Evolutionary conservation across 2,797 vertebrate species (phyloP).

Genomic region (Halcyon leucocephala): DNA sequence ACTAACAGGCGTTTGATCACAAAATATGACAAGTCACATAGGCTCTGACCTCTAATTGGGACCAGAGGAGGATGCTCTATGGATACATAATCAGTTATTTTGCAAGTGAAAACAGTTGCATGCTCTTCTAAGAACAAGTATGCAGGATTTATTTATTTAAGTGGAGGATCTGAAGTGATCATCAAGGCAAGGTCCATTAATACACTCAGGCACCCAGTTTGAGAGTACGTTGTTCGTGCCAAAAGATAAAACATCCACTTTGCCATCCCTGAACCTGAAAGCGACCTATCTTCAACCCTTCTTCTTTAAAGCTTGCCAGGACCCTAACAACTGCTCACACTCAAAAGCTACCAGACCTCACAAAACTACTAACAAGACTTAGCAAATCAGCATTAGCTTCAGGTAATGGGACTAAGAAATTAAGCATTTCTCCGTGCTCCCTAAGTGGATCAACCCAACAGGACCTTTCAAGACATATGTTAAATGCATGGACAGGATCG

Average conservation of each 20-base stretch:
- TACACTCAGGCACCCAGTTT: background rate
- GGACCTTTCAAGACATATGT: background rate
- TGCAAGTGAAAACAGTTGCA: background rate
- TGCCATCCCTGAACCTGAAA: background rate
- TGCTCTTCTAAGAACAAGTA: background rate
- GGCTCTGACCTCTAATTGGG: background rate
- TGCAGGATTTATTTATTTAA: background rate
- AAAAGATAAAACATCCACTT: background rate
- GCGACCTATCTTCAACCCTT: background rate
- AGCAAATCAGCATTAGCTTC: background rate
- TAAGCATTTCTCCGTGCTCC: background rate
- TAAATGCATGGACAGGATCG: background rate
- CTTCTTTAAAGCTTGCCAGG: background rate
- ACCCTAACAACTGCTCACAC: background rate
- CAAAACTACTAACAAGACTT: background rate
- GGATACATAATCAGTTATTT: background rate
- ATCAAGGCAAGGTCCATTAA: background rate
- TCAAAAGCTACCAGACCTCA: background rate
- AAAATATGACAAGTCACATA: background rate
- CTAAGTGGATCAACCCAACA: background rate
- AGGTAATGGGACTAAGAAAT: background rate
- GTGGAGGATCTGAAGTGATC: background rate
- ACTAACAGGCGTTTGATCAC: background rate
- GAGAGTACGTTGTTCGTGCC: background rate
- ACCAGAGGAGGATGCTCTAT: background rate